These are phyloP conservation scores for Sinhomidia bicolor DNA, from an alignment of 2,888 invertebrate species.

Conservation along the genomic window DNA sequence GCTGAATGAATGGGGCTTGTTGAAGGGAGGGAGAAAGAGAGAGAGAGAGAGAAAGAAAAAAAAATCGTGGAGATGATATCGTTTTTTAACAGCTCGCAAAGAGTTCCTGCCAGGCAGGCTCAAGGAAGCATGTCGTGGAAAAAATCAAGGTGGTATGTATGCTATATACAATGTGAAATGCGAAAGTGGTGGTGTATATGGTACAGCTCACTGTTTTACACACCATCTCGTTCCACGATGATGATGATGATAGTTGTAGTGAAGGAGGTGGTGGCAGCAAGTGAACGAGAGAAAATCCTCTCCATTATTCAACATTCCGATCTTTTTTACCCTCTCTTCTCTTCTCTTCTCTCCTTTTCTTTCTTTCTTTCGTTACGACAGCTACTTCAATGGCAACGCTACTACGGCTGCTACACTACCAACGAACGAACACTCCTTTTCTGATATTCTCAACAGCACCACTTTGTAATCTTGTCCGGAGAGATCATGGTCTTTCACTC, in stretches of 20 bases:
- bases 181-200: neutral
- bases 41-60: neutral
- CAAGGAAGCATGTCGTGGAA: conserved; percentile 38
- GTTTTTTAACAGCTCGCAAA: conserved; percentile 49
- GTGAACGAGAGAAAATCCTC: conserved; percentile 72
- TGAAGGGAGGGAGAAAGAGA: neutral
- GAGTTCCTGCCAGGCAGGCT: conserved; percentile 16
- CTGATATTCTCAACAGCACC: conserved; percentile 64
- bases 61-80: conserved; percentile 34
- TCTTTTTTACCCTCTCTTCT: conserved; percentile 53
- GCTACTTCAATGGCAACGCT: conserved; percentile 27
- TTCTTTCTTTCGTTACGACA: conserved; percentile 38
- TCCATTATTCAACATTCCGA: conserved; percentile 75
- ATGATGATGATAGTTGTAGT: neutral
- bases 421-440: conserved; percentile 35
- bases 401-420: conserved; percentile 41
- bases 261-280: conserved; percentile 30
- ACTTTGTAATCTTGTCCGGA: conserved; percentile 71
- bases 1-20: neutral
- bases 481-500: conserved; percentile 73
- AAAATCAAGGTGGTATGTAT: conserved; percentile 28
- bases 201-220: no score
- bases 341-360: no score
- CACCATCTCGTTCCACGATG: no score
- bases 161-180: neutral